phyloP scores from a whole-genome alignment of 2,113 vertebrate species.

The Atrichornis clamosus region DNA sequence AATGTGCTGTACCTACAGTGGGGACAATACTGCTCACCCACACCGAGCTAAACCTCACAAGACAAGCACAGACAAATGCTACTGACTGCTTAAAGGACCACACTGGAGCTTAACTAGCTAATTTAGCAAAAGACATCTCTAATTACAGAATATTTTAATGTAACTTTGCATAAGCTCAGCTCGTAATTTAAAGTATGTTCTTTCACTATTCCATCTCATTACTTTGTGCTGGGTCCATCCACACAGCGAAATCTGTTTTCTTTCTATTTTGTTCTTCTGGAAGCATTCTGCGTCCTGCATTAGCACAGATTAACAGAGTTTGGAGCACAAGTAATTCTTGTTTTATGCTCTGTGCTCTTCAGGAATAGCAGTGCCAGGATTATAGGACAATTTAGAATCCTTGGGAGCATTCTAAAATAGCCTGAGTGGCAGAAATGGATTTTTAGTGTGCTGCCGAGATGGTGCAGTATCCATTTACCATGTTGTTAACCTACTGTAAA shows the following conservation, averaged over 20 bases:
- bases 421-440: not conserved
- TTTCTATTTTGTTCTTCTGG: not conserved
- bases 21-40: not conserved
- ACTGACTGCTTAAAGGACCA: not conserved
- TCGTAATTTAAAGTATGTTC: not conserved
- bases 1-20: accelerated
- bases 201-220: not conserved
- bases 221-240: accelerated
- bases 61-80: not conserved
- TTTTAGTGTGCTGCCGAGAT: accelerated
- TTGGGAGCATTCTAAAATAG: not conserved
- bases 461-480: not conserved
- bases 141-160: not conserved
- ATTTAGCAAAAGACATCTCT: not conserved
- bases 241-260: not conserved
- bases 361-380: not conserved
- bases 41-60: not conserved
- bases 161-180: not conserved
- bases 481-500: not conserved
- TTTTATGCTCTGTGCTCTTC: not conserved
- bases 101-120: not conserved
- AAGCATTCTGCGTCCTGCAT: not conserved
- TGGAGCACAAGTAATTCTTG: not conserved
- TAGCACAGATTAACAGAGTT: not conserved
- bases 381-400: not conserved